These are phyloP conservation scores for Nymphalis polychloros DNA, from an alignment of 2,888 invertebrate genomes.

Conservation along the genomic window DNA sequence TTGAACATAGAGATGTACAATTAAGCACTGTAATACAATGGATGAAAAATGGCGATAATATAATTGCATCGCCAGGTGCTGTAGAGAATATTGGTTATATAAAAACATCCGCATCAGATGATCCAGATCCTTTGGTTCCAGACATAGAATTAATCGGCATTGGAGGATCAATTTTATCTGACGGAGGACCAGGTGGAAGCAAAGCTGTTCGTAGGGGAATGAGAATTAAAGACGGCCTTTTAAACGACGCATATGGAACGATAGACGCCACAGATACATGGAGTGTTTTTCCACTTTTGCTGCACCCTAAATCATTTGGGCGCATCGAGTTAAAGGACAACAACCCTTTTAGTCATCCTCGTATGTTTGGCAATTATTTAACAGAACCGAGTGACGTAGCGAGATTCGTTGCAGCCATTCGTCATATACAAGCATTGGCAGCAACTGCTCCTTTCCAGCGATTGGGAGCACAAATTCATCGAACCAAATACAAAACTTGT, in stretches of 20 bases:
- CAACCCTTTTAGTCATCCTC: conserved; percentile 88
- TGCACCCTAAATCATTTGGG: conserved; percentile 89
- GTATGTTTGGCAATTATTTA: conserved; percentile 91
- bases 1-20: conserved; percentile 50
- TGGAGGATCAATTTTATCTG: conserved; percentile 84
- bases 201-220: conserved; percentile 77
- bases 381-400: conserved; percentile 82
- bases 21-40: conserved; percentile 53
- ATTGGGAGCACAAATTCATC: conserved; percentile 78
- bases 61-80: conserved; percentile 81
- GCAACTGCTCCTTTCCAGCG: conserved; percentile 82
- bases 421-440: conserved; percentile 82
- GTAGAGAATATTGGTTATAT: conserved; percentile 86
- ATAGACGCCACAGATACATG: conserved; percentile 81
- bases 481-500: conserved; percentile 79
- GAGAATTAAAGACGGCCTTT: conserved; percentile 79
- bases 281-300: conserved; percentile 85
- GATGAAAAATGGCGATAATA: conserved; percentile 68
- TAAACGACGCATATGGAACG: conserved; percentile 79
- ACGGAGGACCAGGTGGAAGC: conserved; percentile 73
- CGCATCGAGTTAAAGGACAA: conserved; percentile 85
- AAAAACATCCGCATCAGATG: conserved; percentile 81
- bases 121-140: conserved; percentile 81
- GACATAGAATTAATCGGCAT: conserved; percentile 85
- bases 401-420: conserved; percentile 83